Base-by-base conservation (phyloP, 2,113 vertebrate species). In the Malurus elegans region DNA sequence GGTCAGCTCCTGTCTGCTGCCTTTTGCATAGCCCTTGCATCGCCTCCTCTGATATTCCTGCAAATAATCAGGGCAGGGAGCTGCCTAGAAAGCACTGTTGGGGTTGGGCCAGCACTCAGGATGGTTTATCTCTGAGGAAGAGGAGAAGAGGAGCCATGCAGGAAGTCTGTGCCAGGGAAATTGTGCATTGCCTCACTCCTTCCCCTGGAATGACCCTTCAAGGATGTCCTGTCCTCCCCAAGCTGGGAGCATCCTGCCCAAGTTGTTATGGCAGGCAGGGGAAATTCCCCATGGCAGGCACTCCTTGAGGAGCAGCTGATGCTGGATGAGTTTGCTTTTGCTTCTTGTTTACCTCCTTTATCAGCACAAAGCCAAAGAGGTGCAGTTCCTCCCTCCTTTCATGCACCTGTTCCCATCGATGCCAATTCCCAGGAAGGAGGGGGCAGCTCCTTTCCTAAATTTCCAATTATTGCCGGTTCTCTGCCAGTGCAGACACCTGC, bases 1-100 rank as follows among this genome's bases (percentile, higher is more conserved):
- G 71, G 45, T 40, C 48, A 36, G 66, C 42, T 70, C 54, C 45
- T 64, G 50, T 56, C 26, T 73, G 47, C 50, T 79, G n/a, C 42
- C 24, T 56, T 38, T 34, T 18, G 9, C 53, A 42, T 7, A 42
- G 42, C 45, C 16, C 16, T 72, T 47, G n/a, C 10, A 9, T 32
- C 0, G 0, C 32, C 34, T 31, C 45, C 23, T 67, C 61, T 34
- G 62, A 8, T 40, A 75, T 4, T 48, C 51, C 0, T 0, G 10
- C 36, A 47, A 62, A 29, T 47, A n/a, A 48, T 24, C 0, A 1
- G 25, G 38, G 28, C 10, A 36, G 0, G 1, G 25, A 80, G 31
- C 72, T 70, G 32, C 75, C 36, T 29, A 13, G 42, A 58, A 80
- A 67, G 26, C 51, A 67, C 14, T 10, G 2, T 4, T 50, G 25